Percentiles rank a stretch among this genome's conserved stretches.
phyloP scores from a whole-genome alignment of 2,888 invertebrate species.

The Hydrotaea diabolus region DNA sequence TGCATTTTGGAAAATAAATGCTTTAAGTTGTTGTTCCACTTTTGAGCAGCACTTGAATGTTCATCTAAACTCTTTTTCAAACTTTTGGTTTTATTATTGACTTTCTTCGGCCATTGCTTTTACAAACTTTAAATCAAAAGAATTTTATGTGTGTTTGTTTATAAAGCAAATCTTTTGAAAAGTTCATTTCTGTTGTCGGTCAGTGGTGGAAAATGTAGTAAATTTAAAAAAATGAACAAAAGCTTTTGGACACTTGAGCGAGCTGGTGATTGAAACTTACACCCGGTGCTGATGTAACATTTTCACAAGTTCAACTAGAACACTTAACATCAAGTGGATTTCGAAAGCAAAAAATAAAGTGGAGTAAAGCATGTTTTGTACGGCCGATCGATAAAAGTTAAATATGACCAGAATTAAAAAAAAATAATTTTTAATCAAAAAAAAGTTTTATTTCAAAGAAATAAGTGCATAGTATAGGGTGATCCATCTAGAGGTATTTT shows the following conservation, averaged over 20 bases:
- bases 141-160: constrained; percentile 14
- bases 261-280: neutral
- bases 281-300: neutral
- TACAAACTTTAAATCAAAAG: neutral
- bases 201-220: neutral
- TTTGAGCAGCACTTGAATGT: constrained; percentile 13
- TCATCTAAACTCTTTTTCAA: constrained; percentile 14
- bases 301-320: too few species aligned
- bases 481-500: too few species aligned
- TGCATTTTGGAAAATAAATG: neutral
- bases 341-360: too few species aligned
- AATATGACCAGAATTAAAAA: too few species aligned
- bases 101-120: neutral
- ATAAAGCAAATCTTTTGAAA: constrained; percentile 19
- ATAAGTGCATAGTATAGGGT: too few species aligned
- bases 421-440: too few species aligned
- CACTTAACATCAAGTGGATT: too few species aligned
- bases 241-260: neutral
- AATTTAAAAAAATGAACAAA: neutral
- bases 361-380: too few species aligned
- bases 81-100: constrained; percentile 24
- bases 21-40: neutral
- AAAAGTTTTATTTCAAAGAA: too few species aligned
- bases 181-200: neutral
- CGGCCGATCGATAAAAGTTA: too few species aligned